Evolutionary conservation across 1,140 invertebrate genomes (phyloP).

Genomic region (Drosophila elegans): DNA sequence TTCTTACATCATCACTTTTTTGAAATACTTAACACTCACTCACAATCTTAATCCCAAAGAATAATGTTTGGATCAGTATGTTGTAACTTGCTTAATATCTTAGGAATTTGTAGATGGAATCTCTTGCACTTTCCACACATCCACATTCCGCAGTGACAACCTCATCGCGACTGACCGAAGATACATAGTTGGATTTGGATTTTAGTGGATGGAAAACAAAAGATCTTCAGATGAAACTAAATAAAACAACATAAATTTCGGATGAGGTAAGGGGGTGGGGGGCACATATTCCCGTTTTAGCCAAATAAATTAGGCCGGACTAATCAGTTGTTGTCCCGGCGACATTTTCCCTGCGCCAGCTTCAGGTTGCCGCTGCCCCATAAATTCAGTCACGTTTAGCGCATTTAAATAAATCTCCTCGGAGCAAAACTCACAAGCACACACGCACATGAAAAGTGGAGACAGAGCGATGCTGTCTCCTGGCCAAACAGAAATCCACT

Average conservation of each 20-base stretch:
- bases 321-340: constrained; percentile 55
- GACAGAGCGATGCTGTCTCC: constrained; percentile 59
- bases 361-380: constrained; percentile 48
- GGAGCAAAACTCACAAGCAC: constrained; percentile 7
- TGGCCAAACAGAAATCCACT: constrained; percentile 79
- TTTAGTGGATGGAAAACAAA: constrained; percentile 51
- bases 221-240: constrained; percentile 52
- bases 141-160: constrained; percentile 31
- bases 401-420: constrained; percentile 77
- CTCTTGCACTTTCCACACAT: constrained; percentile 23
- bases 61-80: neutral
- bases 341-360: constrained; percentile 55
- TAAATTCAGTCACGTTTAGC: constrained; percentile 83
- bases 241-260: constrained; percentile 72
- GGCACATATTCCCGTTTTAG: constrained; percentile 14
- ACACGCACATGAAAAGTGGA: constrained; percentile 11
- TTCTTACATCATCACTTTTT: neutral
- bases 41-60: constrained; percentile 2
- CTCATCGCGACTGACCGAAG: constrained; percentile 26
- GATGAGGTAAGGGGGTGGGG: too few relatives aligned
- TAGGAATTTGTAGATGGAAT: constrained; percentile 27
- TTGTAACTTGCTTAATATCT: constrained; percentile 15
- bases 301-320: constrained; percentile 45
- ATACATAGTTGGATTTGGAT: constrained; percentile 25
- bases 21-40: constrained; percentile 7